Evolutionary conservation across 2,888 invertebrate genomes (phyloP), one percentile per base, ranked within the genome.

Genomic region (Cephalotes varians): DNA sequence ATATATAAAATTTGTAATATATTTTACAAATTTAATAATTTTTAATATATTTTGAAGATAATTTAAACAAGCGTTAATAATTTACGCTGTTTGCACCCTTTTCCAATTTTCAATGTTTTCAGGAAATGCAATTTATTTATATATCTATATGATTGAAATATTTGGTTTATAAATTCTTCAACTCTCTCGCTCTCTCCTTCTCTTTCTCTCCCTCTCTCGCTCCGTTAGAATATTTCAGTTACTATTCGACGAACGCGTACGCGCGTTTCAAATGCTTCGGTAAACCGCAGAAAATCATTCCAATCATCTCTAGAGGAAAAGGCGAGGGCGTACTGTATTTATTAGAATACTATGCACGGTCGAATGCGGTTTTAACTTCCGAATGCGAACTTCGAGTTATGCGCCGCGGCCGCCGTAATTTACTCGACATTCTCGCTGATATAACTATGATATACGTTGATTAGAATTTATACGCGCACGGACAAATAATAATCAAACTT

Each of bases 281-380:
- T 81, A 73, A 81, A 87, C 85, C 82, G 60, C 56, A 44, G 85
- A 84, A 85, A 88, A 88, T 88, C 86, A 88, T 87, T 84, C 74
- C 80, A 73, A 86, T 86, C 84, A 83, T 85, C 69, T 71, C 67
- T 51, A 49, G 79, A 85, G 69, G 37, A 83, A 81, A 80, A 77
- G 62, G 34, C 3, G 28, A 12, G 40, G 15, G n/a, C 5, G 44
- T 56, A 5, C 56, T 31, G 69, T 56, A 69, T 77, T 77, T 77
- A 69, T 77, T 69, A 77, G 77, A 69, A 77, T 77, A 77, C 56
- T 77, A 34, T 44, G 77, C 69, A 69, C 56, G 77, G 69, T 69
- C 44, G 77, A 69, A 47, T 77, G 77, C 44, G 77, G 77, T 77
- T 77, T 77, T 77, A 77, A 77, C 77, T 77, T 77, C 49, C 65